Base-by-base conservation (phyloP, 2,888 invertebrate species). In the Diloba caeruleocephala region DNA sequence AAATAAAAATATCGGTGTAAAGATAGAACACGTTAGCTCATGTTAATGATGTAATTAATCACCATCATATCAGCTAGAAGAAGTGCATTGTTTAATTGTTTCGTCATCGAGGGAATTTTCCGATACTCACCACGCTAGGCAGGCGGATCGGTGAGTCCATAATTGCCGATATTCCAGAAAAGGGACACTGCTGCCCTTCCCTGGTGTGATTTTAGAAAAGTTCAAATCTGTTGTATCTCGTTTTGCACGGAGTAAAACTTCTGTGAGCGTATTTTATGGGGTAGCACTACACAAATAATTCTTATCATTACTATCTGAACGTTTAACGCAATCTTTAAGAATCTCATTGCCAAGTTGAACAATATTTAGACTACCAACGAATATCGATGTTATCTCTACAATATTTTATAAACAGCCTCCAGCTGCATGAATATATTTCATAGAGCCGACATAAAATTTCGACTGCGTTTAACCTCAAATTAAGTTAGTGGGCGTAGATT, bases 261-360 rank as follows among this genome's bases (percentile, higher is more conserved):
- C 29, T 60, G 29, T 23, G 3, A 9, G 3, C 21, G n/a, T 12
- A 12, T 36, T 31, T 28, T 25, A 21, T 38, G 19, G 51, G 28
- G 34, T 36, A 37, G 34, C 38, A 34, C 34, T 57, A 61, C 48
- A 44, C 44, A 29, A 39, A 23, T 36, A 39, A 19, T 39, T 53
- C 23, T 68, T 71, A 75, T 71, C 65, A 58, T 57, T 64, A 59
- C 55, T 65, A 72, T 75, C 71, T 78, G 56, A 76, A 53, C 38
- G 41, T 44, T 63, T 67, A 72, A 71, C 56, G 51, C 62, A 74
- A 75, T 74, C 70, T 71, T 67, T 65, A 53, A 54, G 42, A 70
- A 78, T 72, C 57, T 76, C 78, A 78, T 67, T 80, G 77, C 69
- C 75, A 78, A 70, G 59, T 69, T 58, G 60, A 69, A 69, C 63